phyloP scores from a whole-genome alignment of 1,140 invertebrate species.

The Colletes latitarsis region DNA sequence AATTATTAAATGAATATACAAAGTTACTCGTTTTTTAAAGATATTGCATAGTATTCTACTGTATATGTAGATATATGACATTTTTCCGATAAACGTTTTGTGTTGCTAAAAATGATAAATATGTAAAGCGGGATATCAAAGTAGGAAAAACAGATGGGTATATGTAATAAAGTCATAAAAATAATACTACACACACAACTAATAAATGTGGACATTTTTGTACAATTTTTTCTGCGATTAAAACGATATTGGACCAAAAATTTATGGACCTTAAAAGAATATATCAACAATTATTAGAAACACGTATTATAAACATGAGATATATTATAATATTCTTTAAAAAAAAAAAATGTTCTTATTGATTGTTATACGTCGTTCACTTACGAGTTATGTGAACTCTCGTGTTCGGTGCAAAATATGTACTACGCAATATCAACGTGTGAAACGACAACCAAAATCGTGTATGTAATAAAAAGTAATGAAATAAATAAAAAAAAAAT shows the following conservation, averaged over 20 bases:
- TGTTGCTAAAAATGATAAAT: not conserved
- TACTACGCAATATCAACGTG: not conserved
- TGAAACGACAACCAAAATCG: not conserved
- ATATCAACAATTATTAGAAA: not conserved
- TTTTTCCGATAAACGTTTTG: not conserved
- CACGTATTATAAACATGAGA: not conserved
- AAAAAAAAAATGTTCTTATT: not conserved
- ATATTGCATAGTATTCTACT: too few relatives aligned
- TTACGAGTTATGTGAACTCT: not conserved
- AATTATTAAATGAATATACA: too few relatives aligned
- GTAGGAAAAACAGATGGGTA: not conserved
- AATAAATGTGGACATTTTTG: slow-evolving; percentile 5
- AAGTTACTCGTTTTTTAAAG: too few relatives aligned
- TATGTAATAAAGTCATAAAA: not conserved
- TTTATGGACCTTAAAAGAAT: too few relatives aligned
- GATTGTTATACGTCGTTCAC: too few relatives aligned
- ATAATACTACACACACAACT: not conserved
- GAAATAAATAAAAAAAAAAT: not conserved
- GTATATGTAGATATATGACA: too few relatives aligned
- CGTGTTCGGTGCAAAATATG: not conserved
- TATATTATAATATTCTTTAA: not conserved
- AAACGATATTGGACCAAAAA: not conserved
- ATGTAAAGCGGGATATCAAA: not conserved
- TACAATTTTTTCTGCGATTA: not conserved
- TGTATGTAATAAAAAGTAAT: not conserved